Percentiles rank a stretch among this genome's conserved stretches.
These are phyloP conservation scores for Branchellion lobata DNA, from an alignment of 2,888 invertebrate species.

Conservation along the genomic window DNA sequence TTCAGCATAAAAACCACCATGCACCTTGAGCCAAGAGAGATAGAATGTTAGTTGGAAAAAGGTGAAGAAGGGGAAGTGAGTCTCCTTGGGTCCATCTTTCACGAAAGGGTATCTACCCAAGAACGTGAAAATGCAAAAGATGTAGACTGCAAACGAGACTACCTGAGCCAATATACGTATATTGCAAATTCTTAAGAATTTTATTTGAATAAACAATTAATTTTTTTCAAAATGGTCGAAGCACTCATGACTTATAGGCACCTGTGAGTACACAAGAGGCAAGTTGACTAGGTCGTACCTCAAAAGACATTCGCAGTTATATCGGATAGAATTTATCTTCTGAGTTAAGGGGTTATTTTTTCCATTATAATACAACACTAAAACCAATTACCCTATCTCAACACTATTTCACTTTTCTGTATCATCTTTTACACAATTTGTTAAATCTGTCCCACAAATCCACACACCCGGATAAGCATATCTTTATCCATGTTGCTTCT, in stretches of 20 bases:
- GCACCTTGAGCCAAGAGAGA: conserved; percentile 34
- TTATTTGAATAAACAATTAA: no score
- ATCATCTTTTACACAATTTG: no score
- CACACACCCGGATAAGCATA: no score
- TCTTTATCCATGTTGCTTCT: conserved; percentile 5
- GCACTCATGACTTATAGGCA: no score
- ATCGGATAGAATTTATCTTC: conserved; percentile 19
- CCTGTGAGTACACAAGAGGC: conserved; percentile 37
- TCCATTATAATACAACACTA: no score
- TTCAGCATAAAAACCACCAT: background rate
- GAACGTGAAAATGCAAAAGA: conserved; percentile 17
- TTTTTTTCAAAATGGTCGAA: no score
- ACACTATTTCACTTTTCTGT: no score
- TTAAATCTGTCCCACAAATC: no score
- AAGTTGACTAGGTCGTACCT: conserved; percentile 21
- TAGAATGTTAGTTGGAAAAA: conserved; percentile 32
- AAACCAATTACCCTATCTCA: no score
- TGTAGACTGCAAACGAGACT: conserved; percentile 17
- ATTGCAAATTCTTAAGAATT: no score
- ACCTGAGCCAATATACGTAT: background rate
- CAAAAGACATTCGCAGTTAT: background rate
- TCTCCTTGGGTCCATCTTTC: background rate
- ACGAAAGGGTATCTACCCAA: conserved; percentile 34
- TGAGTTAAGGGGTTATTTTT: conserved; percentile 7
- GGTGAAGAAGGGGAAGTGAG: conserved; percentile 33